Evolutionary conservation across 1,140 invertebrate species (phyloP).

Genomic region (Lepidurus apus): DNA sequence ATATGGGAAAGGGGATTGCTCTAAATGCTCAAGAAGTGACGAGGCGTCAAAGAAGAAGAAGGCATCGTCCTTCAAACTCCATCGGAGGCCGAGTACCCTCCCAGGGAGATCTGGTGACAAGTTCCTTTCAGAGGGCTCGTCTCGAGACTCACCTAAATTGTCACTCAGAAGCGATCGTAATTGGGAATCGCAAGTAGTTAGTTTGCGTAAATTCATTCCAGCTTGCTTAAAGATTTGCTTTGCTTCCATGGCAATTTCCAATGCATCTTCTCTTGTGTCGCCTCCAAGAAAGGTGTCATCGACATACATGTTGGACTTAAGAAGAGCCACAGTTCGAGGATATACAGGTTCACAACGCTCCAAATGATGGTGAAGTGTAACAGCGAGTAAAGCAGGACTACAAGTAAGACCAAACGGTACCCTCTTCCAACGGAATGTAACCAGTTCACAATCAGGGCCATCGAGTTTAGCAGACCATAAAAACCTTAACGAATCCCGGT

Average conservation of each 20-base stretch:
- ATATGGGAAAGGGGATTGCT: background rate
- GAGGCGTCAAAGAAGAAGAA: background rate
- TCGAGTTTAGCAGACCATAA: background rate
- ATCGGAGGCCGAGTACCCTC: background rate
- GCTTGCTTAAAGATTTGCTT: slow-evolving; percentile 37
- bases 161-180: background rate
- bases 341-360: background rate
- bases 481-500: background rate
- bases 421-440: background rate
- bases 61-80: background rate
- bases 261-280: slow-evolving; percentile 20
- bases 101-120: background rate
- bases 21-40: background rate
- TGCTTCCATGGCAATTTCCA: too few species aligned
- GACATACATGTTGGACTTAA: background rate
- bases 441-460: background rate
- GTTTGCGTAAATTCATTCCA: slow-evolving; percentile 41
- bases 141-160: background rate
- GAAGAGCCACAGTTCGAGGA: background rate
- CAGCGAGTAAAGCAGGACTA: background rate
- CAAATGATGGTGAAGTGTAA: slow-evolving; percentile 28
- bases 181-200: slow-evolving; percentile 37
- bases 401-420: background rate
- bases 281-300: background rate
- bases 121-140: background rate